Evolutionary conservation across 2,113 vertebrate species (phyloP).

Genomic region (Leptobrachium ailaonicum): DNA sequence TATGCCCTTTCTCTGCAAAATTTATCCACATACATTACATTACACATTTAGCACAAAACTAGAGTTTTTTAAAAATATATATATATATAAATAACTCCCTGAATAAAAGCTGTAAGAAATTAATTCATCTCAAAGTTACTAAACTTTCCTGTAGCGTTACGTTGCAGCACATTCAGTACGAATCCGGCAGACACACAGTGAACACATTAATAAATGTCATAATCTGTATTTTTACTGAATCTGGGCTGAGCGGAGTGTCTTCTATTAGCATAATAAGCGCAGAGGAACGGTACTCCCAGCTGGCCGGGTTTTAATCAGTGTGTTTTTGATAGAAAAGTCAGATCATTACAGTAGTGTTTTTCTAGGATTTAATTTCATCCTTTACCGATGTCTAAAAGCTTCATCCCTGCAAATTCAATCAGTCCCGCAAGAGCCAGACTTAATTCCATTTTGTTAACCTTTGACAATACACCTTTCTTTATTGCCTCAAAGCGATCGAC

Average conservation of each 20-base stretch:
- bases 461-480: conserved; percentile 28
- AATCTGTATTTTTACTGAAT: too few species aligned
- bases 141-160: too few species aligned
- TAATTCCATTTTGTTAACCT: conserved; percentile 41
- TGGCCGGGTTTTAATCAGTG: conserved; percentile 24
- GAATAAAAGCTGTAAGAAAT: too few species aligned
- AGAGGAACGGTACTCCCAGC: conserved; percentile 20
- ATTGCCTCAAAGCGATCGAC: background rate
- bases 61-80: too few species aligned
- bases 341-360: conserved; percentile 27
- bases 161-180: too few species aligned
- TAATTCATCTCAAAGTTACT: too few species aligned
- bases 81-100: too few species aligned
- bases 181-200: too few species aligned
- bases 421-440: conserved; percentile 20
- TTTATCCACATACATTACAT: too few species aligned
- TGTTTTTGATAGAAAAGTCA: conserved; percentile 27
- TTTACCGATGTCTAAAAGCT: conserved; percentile 40
- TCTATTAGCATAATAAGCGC: background rate
- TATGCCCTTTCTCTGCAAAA: too few species aligned
- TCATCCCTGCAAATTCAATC: conserved; percentile 34
- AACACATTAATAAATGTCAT: too few species aligned
- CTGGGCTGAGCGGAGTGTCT: background rate
- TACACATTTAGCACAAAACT: too few species aligned
- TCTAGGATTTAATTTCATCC: conserved; percentile 30